These are phyloP conservation scores for Eustalomyia histrio DNA, from an alignment of 2,888 invertebrate genomes.

Conservation along the genomic window DNA sequence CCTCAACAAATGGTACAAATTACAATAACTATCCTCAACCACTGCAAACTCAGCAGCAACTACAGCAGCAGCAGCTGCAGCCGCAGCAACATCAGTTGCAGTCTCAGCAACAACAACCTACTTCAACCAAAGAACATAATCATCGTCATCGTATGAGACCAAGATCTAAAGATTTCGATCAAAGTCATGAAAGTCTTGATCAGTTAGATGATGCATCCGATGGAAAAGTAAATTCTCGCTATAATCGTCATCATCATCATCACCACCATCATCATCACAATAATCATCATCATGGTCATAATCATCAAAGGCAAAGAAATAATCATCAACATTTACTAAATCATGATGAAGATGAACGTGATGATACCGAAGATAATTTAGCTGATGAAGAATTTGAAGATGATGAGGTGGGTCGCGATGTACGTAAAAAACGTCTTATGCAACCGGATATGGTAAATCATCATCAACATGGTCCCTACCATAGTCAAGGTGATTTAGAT, in stretches of 20 bases:
- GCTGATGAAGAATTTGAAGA: conserved; percentile 79
- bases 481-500: conserved; percentile 66
- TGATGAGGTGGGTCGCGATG: conserved; percentile 77
- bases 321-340: conserved; percentile 67
- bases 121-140: conserved; percentile 73
- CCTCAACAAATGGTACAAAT: conserved; percentile 66
- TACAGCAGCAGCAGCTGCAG: conserved; percentile 39
- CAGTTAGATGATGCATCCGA: conserved; percentile 70
- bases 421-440: conserved; percentile 72
- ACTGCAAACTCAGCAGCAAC: conserved; percentile 44
- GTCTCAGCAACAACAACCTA: conserved; percentile 43
- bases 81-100: background rate
- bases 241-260: conserved; percentile 63
- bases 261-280: conserved; percentile 69
- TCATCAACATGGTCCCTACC: conserved; percentile 44
- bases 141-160: conserved; percentile 76
- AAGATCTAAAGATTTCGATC: conserved; percentile 77
- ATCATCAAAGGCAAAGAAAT: conserved; percentile 70
- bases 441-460: conserved; percentile 52
- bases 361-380: conserved; percentile 78
- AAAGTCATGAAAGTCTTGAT: conserved; percentile 77
- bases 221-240: conserved; percentile 48
- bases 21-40: conserved; percentile 60
- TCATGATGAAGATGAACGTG: conserved; percentile 74
- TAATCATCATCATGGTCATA: conserved; percentile 70